These are phyloP conservation scores for Oreochromis mossambicus DNA, from an alignment of 2,797 vertebrate genomes.

Conservation along the genomic window DNA sequence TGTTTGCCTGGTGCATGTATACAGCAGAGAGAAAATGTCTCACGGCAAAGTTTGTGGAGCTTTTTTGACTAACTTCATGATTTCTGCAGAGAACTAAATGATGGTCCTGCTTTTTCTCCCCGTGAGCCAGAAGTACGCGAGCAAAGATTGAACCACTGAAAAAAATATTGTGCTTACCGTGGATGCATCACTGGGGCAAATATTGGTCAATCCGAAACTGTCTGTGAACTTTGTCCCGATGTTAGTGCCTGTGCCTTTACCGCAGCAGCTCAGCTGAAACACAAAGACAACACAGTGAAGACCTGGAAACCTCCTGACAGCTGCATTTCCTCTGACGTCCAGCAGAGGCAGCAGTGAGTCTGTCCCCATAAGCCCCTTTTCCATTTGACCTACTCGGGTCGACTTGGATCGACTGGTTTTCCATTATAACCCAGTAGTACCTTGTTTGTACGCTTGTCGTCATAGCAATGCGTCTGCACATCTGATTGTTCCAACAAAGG, in stretches of 20 bases:
- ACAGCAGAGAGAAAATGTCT: background rate
- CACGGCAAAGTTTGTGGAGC: background rate
- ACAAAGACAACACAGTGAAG: conserved; percentile 1
- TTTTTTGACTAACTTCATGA: background rate
- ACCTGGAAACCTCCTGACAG: background rate
- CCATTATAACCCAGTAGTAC: background rate
- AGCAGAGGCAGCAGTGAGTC: background rate
- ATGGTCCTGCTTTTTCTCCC: background rate
- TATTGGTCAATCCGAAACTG: fast-evolving
- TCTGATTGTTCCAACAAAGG: background rate
- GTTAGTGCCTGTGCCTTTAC: conserved; percentile 1
- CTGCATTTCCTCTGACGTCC: background rate
- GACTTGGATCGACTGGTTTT: background rate
- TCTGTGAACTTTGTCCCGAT: fast-evolving
- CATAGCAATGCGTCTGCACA: fast-evolving
- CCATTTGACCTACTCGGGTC: too few species aligned
- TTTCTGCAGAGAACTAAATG: background rate
- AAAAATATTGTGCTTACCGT: conserved; percentile 21
- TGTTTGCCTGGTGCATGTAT: background rate
- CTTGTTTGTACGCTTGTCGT: background rate
- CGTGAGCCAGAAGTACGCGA: background rate
- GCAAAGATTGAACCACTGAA: background rate
- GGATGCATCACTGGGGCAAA: conserved; percentile 56
- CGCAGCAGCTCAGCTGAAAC: conserved; percentile 85
- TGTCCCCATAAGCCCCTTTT: too few species aligned